Conservation (phyloP, 2,888 invertebrate genomes). For the Nudaria mundana region DNA sequence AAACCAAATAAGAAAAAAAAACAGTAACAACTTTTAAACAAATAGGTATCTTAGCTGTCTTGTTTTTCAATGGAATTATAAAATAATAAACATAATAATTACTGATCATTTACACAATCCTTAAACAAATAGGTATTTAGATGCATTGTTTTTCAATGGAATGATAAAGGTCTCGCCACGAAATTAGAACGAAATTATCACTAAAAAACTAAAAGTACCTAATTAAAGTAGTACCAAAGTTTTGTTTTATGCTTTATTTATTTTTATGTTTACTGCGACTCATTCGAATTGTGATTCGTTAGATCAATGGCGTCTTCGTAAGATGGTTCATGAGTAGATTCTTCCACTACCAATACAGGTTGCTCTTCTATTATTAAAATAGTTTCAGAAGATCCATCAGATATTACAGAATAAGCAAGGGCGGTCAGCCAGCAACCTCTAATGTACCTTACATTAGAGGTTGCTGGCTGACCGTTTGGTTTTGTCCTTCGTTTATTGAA, state of each 20-base stretch:
- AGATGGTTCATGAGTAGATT: not conserved
- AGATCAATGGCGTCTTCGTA: not conserved
- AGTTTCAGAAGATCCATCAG: not conserved
- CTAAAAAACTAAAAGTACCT: not conserved
- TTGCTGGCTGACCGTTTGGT: not conserved
- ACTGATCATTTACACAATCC: not conserved
- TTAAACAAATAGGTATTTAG: not conserved
- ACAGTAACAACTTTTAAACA: not conserved
- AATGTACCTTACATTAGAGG: not conserved
- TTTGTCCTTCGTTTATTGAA: not conserved
- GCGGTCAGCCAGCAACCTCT: not conserved
- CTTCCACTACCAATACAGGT: not conserved
- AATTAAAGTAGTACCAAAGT: not conserved
- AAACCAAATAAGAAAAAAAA: not conserved
- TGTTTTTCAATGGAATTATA: not conserved
- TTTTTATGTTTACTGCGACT: not conserved
- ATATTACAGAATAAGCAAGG: not conserved
- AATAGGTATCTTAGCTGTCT: no score
- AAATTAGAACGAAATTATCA: not conserved
- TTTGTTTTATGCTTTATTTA: not conserved
- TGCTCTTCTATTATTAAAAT: not conserved
- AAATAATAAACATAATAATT: not conserved
- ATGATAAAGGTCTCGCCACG: not conserved
- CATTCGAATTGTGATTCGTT: slow-evolving; percentile 1
- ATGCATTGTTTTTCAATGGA: not conserved